These are phyloP conservation scores for Turnix velox DNA, from an alignment of 2,113 vertebrate species.

Conservation along the genomic window DNA sequence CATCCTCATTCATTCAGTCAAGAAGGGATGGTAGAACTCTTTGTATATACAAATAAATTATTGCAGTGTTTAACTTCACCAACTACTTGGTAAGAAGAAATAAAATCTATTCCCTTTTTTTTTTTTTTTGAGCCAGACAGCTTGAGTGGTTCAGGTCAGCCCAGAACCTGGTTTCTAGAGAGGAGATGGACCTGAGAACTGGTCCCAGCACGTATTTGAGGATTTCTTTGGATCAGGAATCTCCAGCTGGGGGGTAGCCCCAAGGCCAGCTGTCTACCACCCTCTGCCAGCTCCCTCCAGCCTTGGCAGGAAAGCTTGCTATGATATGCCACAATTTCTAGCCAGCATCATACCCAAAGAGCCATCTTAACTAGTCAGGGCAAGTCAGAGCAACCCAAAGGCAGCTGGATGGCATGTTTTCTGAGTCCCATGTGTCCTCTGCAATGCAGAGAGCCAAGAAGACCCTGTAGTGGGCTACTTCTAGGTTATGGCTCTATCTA, in stretches of 20 bases:
- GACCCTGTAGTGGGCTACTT: neutral
- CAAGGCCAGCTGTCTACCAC: neutral
- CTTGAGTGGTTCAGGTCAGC: neutral
- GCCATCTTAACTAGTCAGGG: neutral
- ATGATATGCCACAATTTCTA: conserved; percentile 28
- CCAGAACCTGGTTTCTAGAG: neutral
- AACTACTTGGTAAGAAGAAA: neutral
- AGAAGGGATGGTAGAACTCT: neutral
- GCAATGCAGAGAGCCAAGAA: neutral
- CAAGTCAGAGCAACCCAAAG: neutral
- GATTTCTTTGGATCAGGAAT: neutral
- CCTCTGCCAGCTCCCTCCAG: neutral
- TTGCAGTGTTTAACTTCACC: neutral
- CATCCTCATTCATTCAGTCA: neutral
- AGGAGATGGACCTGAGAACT: neutral
- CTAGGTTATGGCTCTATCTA: neutral
- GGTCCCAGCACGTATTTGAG: neutral
- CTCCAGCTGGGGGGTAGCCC: neutral
- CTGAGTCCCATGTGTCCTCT: neutral
- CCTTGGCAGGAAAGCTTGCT: neutral
- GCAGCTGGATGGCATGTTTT: neutral
- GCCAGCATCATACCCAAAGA: neutral
- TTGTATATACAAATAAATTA: neutral
- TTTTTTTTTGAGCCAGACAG: neutral
- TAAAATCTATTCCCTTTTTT: neutral